Evolutionary conservation across 2,113 vertebrate genomes (phyloP).

Genomic region (Hippocampus mohnikei): DNA sequence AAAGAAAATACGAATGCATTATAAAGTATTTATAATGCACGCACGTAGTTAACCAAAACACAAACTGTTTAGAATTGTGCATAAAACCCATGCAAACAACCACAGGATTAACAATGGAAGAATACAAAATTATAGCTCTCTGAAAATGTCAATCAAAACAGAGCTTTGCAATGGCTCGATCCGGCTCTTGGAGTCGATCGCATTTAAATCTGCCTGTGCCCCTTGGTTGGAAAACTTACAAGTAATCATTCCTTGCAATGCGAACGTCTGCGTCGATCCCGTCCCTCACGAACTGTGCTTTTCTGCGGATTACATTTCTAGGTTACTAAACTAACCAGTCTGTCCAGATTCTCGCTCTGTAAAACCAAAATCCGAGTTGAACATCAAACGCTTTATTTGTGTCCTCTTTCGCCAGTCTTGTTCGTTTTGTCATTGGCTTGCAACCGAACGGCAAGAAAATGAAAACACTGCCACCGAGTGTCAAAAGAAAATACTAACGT

Average conservation of each 20-base stretch:
- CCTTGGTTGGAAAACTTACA: neutral
- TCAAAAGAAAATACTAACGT: neutral
- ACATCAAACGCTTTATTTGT: too few species aligned
- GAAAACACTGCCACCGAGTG: neutral
- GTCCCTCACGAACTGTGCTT: neutral
- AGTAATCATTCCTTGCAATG: neutral
- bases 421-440: neutral
- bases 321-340: neutral
- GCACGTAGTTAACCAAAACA: neutral
- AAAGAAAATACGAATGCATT: too few species aligned
- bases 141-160: neutral
- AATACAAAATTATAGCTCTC: neutral
- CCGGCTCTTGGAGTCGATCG: neutral
- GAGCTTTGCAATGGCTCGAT: neutral
- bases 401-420: neutral
- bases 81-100: neutral
- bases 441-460: neutral
- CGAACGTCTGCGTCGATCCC: neutral
- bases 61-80: neutral
- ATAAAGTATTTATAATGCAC: too few species aligned
- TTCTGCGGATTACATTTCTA: neutral
- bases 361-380: too few species aligned
- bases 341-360: neutral
- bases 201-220: neutral
- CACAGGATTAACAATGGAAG: neutral